Evolutionary conservation across 2,888 invertebrate species (phyloP).

Genomic region (Strigamia crassipes): DNA sequence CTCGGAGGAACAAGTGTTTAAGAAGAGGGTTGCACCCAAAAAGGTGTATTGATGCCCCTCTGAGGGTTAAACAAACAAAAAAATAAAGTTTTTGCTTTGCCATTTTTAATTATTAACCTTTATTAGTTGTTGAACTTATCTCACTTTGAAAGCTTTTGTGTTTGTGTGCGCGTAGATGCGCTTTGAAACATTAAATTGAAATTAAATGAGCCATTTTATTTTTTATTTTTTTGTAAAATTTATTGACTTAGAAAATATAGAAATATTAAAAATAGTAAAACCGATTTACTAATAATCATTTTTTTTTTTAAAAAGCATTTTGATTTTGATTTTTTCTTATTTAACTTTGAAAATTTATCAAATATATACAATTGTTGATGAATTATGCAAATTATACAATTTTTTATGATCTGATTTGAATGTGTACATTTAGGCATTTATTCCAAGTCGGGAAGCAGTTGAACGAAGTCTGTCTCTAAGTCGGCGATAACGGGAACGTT

Average conservation of each 20-base stretch:
- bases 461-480: conserved; percentile 44
- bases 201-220: not conserved
- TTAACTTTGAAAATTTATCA: not conserved
- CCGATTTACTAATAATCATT: not conserved
- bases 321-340: not conserved
- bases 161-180: not conserved
- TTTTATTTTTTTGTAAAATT: not conserved
- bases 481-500: conserved; percentile 43
- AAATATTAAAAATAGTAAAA: not conserved
- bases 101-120: too few species aligned
- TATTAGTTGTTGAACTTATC: too few species aligned
- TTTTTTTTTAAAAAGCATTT: too few species aligned
- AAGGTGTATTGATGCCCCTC: too few species aligned
- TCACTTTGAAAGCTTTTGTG: too few species aligned
- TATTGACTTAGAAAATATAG: not conserved
- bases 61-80: too few species aligned
- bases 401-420: not conserved
- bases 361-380: not conserved
- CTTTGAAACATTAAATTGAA: not conserved
- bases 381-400: not conserved
- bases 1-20: too few species aligned
- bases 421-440: not conserved
- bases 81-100: too few species aligned
- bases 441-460: conserved; percentile 19
- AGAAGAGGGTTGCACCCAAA: too few species aligned